Evolutionary conservation across 2,888 invertebrate species (phyloP), one percentile per base, ranked within the genome.

Genomic region (Amphipoea oculea): DNA sequence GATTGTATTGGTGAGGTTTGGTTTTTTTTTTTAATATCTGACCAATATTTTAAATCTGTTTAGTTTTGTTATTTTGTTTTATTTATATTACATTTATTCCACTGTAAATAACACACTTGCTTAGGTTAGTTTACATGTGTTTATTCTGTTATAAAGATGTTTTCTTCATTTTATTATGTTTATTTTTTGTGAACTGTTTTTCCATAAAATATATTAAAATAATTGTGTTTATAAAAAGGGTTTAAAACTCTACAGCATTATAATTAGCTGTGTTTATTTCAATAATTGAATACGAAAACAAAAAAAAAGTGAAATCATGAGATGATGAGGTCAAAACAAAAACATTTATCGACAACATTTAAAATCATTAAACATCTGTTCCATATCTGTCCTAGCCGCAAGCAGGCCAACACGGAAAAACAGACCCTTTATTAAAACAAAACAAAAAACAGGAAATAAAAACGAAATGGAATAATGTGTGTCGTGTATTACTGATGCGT

Each of bases 341-440:
- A 85, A 79, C 72, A 79, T 81, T 66, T 4, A n/a, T 74, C 23
- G 63, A 23, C 36, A 51, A 67, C 29, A 66, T 72, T 73, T 20
- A 60, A 29, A 57, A 69, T 45, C 11, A 77, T 57, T 67, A 60
- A 51, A 73, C 70, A 83, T 81, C 73, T 87, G 92, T 94, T 93
- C 94, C 96, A 95, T 93, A 94, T 94, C 95, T 94, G 95, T 92
- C 93, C 92, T 88, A 91, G 93, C 92, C 91, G 91, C 90, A 92
- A 94, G 93, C 95, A 94, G 95, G 95, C 95, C 95, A 95, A 95
- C 94, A 94, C 94, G 93, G 91, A 93, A 90, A 89, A 91, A 92
- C 90, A 93, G 93, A 94, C 93, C 94, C 93, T 90, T 92, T 88
- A 92, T 90, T 93, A 91, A 93, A 92, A 92, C 84, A 89, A 90